Conservation (phyloP, 2,797 vertebrate species). For the Acanthurus leucopareius region DNA sequence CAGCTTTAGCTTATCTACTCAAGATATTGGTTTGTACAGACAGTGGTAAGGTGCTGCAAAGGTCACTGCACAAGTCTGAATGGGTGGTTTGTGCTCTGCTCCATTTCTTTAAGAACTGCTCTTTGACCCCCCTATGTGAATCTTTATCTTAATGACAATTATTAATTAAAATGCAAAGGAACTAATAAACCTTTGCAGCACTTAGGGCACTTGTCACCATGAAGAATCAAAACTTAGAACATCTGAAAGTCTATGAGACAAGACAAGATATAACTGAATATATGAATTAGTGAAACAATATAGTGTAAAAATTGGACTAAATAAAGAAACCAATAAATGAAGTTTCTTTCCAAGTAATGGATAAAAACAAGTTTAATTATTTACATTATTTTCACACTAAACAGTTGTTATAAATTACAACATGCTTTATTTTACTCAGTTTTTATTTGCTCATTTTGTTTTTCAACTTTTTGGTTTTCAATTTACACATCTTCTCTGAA, state of each 20-base stretch:
- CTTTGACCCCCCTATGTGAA: constrained; percentile 5
- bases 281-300: background rate
- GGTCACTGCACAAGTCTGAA: constrained; percentile 20
- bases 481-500: background rate
- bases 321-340: background rate
- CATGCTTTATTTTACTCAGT: too few relatives aligned
- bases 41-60: background rate
- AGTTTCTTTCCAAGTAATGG: background rate
- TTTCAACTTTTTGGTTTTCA: background rate
- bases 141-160: background rate
- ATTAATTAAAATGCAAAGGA: constrained; percentile 14
- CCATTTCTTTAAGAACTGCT: constrained; percentile 5
- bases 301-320: background rate
- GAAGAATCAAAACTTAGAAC: constrained; percentile 24
- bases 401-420: background rate
- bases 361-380: background rate
- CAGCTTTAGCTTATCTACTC: background rate
- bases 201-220: constrained; percentile 18
- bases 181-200: constrained; percentile 4
- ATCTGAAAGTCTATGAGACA: background rate
- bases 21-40: background rate
- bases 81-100: constrained; percentile 11
- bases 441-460: too few relatives aligned
- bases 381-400: background rate
- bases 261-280: background rate